Conservation (phyloP, 1,140 invertebrate species). For the Rhyacophila brunnea region DNA sequence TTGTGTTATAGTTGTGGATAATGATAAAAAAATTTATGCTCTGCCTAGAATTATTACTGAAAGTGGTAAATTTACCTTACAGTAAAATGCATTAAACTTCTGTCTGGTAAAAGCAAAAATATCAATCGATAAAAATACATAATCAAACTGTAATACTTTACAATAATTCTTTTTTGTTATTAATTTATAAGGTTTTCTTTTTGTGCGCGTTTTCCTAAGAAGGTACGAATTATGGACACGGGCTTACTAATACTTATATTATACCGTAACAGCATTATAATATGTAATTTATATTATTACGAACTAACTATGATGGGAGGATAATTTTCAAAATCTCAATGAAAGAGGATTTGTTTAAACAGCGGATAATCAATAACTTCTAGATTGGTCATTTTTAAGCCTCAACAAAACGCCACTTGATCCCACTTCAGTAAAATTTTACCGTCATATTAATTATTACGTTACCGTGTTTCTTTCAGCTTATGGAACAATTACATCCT, state of each 20-base stretch:
- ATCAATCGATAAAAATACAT: too few species aligned
- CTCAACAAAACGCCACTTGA: not conserved
- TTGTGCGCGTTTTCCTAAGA: slow-evolving; percentile 17
- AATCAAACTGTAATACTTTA: too few species aligned
- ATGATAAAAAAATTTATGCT: too few species aligned
- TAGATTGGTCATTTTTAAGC: slow-evolving; percentile 5
- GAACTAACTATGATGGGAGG: slow-evolving; percentile 1
- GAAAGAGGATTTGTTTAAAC: slow-evolving; percentile 5
- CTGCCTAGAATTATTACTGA: too few species aligned
- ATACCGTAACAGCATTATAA: slow-evolving; percentile 2
- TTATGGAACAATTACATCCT: too few species aligned
- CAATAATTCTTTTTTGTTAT: not conserved
- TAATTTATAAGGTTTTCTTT: slow-evolving; percentile 6
- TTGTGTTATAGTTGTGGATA: too few species aligned
- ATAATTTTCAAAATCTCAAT: slow-evolving; percentile 10
- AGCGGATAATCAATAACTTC: not conserved
- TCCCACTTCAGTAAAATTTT: not conserved
- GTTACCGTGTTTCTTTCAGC: too few species aligned
- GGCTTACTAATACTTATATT: slow-evolving; percentile 6
- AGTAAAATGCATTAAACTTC: too few species aligned
- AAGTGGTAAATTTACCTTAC: too few species aligned
- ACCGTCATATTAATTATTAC: too few species aligned
- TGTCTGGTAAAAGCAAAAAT: too few species aligned
- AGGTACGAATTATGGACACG: slow-evolving; percentile 20
- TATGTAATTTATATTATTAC: too few species aligned